Evolutionary conservation across 1,140 invertebrate species (phyloP), one percentile per base, ranked within the genome.

Genomic region (Meloidogyne hapla): DNA sequence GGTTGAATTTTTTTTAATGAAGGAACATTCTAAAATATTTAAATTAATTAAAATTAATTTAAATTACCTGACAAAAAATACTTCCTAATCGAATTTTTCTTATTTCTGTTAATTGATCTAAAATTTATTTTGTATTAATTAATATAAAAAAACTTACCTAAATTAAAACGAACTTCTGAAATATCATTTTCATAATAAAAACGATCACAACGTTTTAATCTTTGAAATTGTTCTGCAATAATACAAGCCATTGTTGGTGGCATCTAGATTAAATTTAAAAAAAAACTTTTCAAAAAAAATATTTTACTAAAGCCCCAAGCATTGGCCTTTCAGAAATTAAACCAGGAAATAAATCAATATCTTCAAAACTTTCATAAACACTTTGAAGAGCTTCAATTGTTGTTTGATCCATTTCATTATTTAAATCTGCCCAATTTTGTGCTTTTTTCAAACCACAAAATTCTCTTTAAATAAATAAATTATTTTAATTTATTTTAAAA

Each of bases 151-250:
- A 71, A 61, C n/a, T n/a, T 72, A 78, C 82, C 84, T 38, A 77
- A 77, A 21, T 77, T 86, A 73, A 86, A 86, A 40, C 74, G 74
- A 0, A 86, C 83, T 42, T 86, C 85, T 18, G 77, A 75, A 18
- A 77, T 62, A 70, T 86, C 83, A 71, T 95, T 90, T 87, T 97
- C 95, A 84, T 94, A 98, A 93, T 94, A 98, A 88, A 96, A 98
- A 84, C 95, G 91, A 88, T 98, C 96, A 66, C 95, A 96, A 77
- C 92, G 89, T 83, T 94, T 88, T 4, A 91, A 77, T 73, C 88
- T 84, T 71, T 87, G 85, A 82, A 91, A 91, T 81, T 92, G 91
- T 78, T 91, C 90, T 33, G 89, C 90, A 23, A 92, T 88, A 9
- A 92, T 87, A 78, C 80, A 80, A 9, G 80, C 76, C 80, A 81